These are phyloP conservation scores for Eueremaeus valkanovi DNA, from an alignment of 2,888 invertebrate species.

Conservation along the genomic window DNA sequence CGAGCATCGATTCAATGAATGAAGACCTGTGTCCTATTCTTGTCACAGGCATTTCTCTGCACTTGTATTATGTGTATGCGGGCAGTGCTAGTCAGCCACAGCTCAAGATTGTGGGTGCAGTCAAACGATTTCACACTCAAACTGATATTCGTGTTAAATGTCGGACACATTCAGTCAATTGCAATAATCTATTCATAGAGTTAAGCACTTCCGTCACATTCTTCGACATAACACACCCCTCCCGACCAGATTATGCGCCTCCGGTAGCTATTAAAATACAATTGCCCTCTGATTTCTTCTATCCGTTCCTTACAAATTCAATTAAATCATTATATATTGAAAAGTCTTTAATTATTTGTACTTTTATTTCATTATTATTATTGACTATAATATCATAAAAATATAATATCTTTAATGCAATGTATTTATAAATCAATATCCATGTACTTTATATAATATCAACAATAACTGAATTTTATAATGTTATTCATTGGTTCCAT, in stretches of 20 bases:
- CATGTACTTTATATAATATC: too few species aligned
- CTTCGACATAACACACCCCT: slow-evolving; percentile 57
- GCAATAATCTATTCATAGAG: slow-evolving; percentile 44
- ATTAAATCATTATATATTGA: too few species aligned
- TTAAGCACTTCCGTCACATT: slow-evolving; percentile 54
- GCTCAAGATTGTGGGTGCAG: slow-evolving; percentile 52
- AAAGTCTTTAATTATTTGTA: too few species aligned
- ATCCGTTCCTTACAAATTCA: slow-evolving; percentile 57
- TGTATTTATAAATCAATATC: too few species aligned
- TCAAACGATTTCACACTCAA: slow-evolving; percentile 52
- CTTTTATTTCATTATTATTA: too few species aligned
- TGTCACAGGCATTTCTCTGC: slow-evolving; percentile 29
- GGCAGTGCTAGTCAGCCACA: slow-evolving; percentile 55
- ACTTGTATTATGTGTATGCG: slow-evolving; percentile 54
- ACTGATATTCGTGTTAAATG: slow-evolving; percentile 48
- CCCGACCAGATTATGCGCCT: slow-evolving; percentile 58
- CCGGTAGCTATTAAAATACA: slow-evolving; percentile 63
- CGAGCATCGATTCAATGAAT: not conserved
- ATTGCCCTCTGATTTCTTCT: slow-evolving; percentile 69
- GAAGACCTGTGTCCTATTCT: slow-evolving; percentile 23
- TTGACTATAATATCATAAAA: too few species aligned
- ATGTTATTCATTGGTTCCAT: too few species aligned
- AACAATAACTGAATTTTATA: too few species aligned
- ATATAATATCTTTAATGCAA: too few species aligned
- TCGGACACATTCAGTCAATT: not conserved